Percentiles rank a stretch among this genome's conserved stretches.
These are phyloP conservation scores for Dynastes grantii DNA, from an alignment of 2,888 invertebrate species.

Conservation along the genomic window DNA sequence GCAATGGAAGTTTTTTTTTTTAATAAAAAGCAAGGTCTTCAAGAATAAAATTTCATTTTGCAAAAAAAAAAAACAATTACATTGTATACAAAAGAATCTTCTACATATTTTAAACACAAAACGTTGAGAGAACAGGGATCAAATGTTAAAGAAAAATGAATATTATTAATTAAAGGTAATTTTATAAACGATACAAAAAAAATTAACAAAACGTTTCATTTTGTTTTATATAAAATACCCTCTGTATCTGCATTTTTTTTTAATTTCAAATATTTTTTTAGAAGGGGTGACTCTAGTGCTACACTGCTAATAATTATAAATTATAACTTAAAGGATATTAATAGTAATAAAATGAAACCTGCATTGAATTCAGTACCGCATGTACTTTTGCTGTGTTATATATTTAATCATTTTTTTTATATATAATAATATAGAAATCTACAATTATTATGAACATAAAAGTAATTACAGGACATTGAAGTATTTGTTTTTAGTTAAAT, in stretches of 20 bases:
- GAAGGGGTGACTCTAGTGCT: no score
- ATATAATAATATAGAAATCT: neutral
- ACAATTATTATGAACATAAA: slow-evolving; percentile 22
- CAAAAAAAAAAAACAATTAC: slow-evolving; percentile 55
- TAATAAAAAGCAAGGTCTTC: slow-evolving; percentile 23
- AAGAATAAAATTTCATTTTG: slow-evolving; percentile 56
- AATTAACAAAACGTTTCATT: neutral
- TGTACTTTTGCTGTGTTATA: neutral
- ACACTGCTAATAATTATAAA: neutral
- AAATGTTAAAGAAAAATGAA: slow-evolving; percentile 14
- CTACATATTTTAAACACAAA: slow-evolving; percentile 43
- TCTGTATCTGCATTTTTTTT: neutral
- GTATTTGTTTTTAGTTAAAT: neutral
- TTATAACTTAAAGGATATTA: neutral
- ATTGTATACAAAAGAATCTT: slow-evolving; percentile 56
- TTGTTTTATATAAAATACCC: no score
- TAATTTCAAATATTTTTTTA: neutral
- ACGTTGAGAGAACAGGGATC: neutral
- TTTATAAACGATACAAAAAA: slow-evolving; percentile 6
- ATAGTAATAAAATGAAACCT: no score
- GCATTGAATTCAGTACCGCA: neutral
- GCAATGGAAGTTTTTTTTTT: neutral
- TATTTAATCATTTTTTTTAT: neutral
- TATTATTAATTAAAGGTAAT: slow-evolving; percentile 4
- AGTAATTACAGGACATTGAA: slow-evolving; percentile 6